Conservation (phyloP, 2,797 vertebrate genomes). For the Anabacerthia variegaticeps region DNA sequence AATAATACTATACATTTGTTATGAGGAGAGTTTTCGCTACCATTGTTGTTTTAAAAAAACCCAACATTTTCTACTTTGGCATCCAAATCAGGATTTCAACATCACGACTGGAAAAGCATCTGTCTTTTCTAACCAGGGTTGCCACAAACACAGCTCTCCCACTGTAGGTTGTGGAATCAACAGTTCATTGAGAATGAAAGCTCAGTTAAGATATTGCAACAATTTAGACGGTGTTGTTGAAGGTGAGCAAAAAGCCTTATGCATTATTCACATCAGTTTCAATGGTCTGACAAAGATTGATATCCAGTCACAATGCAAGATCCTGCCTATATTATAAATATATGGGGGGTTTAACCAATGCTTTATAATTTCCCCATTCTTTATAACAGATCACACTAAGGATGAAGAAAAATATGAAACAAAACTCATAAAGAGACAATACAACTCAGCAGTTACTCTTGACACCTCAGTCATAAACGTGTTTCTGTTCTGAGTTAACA, state of each 20-base stretch:
- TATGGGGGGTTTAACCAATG: neutral
- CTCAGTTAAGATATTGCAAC: neutral
- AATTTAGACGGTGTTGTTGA: neutral
- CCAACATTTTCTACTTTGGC: slow-evolving; percentile 21
- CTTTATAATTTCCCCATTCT: neutral
- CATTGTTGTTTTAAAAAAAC: slow-evolving; percentile 1
- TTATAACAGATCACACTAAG: neutral
- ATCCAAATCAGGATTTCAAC: slow-evolving; percentile 18
- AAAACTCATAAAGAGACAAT: neutral
- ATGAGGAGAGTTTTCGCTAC: slow-evolving; percentile 49
- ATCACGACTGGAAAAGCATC: slow-evolving; percentile 23
- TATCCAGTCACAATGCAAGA: neutral
- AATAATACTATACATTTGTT: slow-evolving; percentile 57
- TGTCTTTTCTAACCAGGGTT: neutral
- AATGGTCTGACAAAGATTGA: neutral
- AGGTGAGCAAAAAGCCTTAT: neutral
- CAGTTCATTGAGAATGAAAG: neutral
- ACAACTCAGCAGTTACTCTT: neutral
- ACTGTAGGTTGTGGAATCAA: neutral
- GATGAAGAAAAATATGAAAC: neutral
- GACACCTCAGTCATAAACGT: neutral
- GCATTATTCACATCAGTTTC: neutral
- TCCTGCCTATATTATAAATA: neutral
- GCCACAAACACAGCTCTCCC: neutral
- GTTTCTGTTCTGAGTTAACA: neutral